phyloP scores from a whole-genome alignment of 2,888 invertebrate species.

The Troglohyphantes excavatus region DNA sequence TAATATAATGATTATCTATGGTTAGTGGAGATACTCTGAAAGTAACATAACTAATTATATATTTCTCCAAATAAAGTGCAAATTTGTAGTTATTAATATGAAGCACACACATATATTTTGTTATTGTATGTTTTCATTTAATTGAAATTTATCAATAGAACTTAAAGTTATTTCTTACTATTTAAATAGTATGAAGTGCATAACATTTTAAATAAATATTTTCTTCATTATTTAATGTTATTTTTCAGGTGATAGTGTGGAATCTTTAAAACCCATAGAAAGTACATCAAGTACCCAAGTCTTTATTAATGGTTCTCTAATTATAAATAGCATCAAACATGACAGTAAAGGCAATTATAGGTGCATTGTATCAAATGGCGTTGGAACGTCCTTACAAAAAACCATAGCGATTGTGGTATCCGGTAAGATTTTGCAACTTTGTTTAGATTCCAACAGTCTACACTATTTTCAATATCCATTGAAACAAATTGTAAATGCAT shows the following conservation, averaged over 20 bases:
- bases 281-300: conserved; percentile 30
- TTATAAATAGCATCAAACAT: conserved; percentile 36
- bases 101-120: too few species aligned
- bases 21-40: too few species aligned
- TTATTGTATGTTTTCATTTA: too few species aligned
- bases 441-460: background rate
- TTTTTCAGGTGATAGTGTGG: conserved; percentile 1
- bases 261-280: background rate
- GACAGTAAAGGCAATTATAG: conserved; percentile 42
- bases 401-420: conserved; percentile 46
- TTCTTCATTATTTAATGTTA: background rate
- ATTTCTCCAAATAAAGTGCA: too few species aligned
- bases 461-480: background rate
- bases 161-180: too few species aligned
- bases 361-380: conserved; percentile 41
- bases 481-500: background rate
- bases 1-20: too few species aligned
- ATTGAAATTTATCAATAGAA: too few species aligned
- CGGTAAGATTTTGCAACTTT: conserved; percentile 44
- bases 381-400: conserved; percentile 49
- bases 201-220: too few species aligned
- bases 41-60: too few species aligned
- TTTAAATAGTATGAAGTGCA: too few species aligned
- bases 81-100: too few species aligned
- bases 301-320: conserved; percentile 64